Evolutionary conservation across 2,888 invertebrate species (phyloP).

Genomic region (Stenolophus ochropezus): DNA sequence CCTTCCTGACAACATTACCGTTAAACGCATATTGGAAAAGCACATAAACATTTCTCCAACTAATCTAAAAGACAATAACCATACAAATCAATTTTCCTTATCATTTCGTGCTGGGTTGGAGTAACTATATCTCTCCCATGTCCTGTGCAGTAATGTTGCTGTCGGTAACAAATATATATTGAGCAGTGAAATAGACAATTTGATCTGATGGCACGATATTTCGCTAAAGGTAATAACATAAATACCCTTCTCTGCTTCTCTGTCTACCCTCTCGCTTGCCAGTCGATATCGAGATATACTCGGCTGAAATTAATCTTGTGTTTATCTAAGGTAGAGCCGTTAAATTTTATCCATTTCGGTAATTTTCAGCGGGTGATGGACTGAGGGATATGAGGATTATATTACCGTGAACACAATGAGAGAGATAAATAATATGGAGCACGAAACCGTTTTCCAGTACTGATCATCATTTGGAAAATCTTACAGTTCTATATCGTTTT

Average conservation of each 20-base stretch:
- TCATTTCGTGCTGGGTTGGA: background rate
- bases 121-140: slow-evolving; percentile 1
- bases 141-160: background rate
- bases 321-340: background rate
- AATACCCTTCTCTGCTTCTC: slow-evolving; percentile 38
- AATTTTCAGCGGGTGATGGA: too few relatives aligned
- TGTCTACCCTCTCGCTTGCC: background rate
- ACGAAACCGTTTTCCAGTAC: too few relatives aligned
- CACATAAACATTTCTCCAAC: background rate
- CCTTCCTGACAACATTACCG: too few relatives aligned
- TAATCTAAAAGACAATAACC: background rate
- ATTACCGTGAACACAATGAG: too few relatives aligned
- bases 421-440: too few relatives aligned
- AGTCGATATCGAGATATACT: slow-evolving; percentile 28
- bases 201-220: slow-evolving; percentile 40
- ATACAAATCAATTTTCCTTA: slow-evolving; percentile 18
- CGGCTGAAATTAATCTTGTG: background rate
- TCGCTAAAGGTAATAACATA: slow-evolving; percentile 43
- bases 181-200: slow-evolving; percentile 37
- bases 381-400: too few relatives aligned
- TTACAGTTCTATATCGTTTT: too few relatives aligned
- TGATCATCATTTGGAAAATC: too few relatives aligned
- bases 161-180: slow-evolving; percentile 41
- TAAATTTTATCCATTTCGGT: background rate
- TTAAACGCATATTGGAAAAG: background rate